Evolutionary conservation across 2,113 vertebrate species (phyloP).

Genomic region (Cyanistes caeruleus): DNA sequence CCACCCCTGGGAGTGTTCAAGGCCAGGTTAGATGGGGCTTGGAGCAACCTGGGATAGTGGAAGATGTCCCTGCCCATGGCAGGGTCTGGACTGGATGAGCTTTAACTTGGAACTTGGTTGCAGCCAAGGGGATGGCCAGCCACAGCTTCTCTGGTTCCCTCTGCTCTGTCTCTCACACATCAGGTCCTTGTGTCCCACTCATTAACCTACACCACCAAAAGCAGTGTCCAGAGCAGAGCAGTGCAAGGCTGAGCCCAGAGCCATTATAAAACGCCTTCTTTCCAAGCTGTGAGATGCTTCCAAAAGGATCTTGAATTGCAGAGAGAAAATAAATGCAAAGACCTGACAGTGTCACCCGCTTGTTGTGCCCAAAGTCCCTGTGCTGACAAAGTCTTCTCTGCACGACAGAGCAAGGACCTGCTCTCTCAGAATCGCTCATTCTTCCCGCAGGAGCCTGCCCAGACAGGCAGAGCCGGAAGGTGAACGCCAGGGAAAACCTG

Average conservation of each 20-base stretch:
- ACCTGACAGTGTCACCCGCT: background rate
- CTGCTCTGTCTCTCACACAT: background rate
- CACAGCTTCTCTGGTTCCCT: background rate
- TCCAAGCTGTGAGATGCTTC: background rate
- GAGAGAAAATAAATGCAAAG: background rate
- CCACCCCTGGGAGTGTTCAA: background rate
- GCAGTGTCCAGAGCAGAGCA: background rate
- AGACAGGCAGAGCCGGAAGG: background rate
- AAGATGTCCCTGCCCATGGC: background rate
- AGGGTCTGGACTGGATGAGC: background rate
- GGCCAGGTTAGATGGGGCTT: accelerated
- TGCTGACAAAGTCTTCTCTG: background rate
- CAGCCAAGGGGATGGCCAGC: background rate
- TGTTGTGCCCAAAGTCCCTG: background rate
- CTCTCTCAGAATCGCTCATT: accelerated
- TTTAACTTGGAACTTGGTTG: background rate
- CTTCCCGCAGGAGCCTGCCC: background rate
- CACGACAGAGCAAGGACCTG: background rate
- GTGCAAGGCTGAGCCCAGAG: background rate
- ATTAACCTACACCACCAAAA: background rate
- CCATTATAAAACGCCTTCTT: accelerated
- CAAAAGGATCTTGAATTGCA: background rate
- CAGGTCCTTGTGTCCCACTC: accelerated
- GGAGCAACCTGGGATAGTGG: background rate
- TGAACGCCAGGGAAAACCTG: background rate